Base-by-base conservation (phyloP, 2,797 vertebrate genomes). In the Xiphorhynchus erythropygius region DNA sequence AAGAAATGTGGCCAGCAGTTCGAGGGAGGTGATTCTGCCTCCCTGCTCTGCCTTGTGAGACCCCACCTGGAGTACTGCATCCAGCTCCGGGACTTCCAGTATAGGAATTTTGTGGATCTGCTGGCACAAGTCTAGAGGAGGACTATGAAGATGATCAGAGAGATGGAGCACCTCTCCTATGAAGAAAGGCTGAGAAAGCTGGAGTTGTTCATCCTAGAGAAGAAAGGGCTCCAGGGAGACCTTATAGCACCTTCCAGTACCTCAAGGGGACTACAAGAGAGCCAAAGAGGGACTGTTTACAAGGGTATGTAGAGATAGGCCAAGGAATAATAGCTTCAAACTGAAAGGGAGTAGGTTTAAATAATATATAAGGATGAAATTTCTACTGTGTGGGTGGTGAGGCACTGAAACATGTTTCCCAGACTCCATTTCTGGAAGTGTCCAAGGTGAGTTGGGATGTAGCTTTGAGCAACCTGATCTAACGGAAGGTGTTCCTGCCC, bases 71-170 rank as follows among this genome's bases (percentile, higher is more conserved):
- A 50, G 22, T 37, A 42, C 42, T 56, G 49, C 16, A 3, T 37
- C 35, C 56, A 76, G 18, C 78, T 55, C 42, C 62, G 70, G 49
- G 35, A 9, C 32, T 69, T 82, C 23, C 49, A 69, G 7, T 10
- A 11, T 18, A 49, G 44, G 49, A 18, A 33, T 24, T 56, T 82
- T 63, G 35, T 50, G 42, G 19, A 63, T 9, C 16, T 56, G 27
- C 70, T 44, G 49, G 13, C 63, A 23, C 42, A 69, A 56, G 42
- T 25, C 33, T 28, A 56, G 56, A 56, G 56, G 17, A 8, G 8
- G 16, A 3, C 27, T 9, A 18, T 50, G 32, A 42, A 56, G 13
- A 56, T 49, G 11, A 63, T 56, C 23, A 0, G 1, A 37, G 50
- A 27, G 13, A 21, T 44, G 78, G 19, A 56, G 42, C 18, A 5